Evolutionary conservation across 2,797 vertebrate genomes (phyloP), one percentile per base, ranked within the genome.

Genomic region (Sebastes matsubarae): DNA sequence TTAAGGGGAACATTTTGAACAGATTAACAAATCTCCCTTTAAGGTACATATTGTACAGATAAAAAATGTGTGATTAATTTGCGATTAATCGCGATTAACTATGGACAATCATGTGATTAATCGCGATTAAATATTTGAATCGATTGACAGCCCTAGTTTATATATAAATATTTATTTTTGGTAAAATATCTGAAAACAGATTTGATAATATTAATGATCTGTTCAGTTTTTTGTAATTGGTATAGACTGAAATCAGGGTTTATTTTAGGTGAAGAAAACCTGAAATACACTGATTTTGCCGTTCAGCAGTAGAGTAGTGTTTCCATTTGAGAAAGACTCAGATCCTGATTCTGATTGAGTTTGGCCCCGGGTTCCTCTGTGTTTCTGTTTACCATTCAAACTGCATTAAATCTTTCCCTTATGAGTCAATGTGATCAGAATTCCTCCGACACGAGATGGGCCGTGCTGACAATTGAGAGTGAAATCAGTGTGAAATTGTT

Each of bases 401-500:
- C 90, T 86, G 91, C 92, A 93, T 93, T 93, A 89, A 91, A 91
- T 91, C 90, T 94, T 95, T 94, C 93, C 93, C 94, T 94, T 93
- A 93, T 91, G 93, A 94, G 91, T 91, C 92, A 94, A 84, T 93
- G 93, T 93, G 91, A 94, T 93, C 89, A 94, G 92, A 93, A 94
- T 95, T 92, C 90, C 90, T 90, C 83, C 14, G 82, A 92, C 94
- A 94, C 87, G 86, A 89, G 93, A 92, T 82, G 91, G 88, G 90
- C 90, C 80, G 59, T 74, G 91, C 89, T 93, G 88, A 94, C 92
- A 94, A 94, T 94, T 93, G 92, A 92, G 90, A 92, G 93, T 95
- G 93, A 95, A 96, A 95, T 94, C 92, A 94, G 92, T 94, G 93
- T 95, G 92, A 96, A 95, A 95, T 95, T 93, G 92, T 95, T 94